Evolutionary conservation across 2,888 invertebrate species (phyloP).

Genomic region (Nomada flava): DNA sequence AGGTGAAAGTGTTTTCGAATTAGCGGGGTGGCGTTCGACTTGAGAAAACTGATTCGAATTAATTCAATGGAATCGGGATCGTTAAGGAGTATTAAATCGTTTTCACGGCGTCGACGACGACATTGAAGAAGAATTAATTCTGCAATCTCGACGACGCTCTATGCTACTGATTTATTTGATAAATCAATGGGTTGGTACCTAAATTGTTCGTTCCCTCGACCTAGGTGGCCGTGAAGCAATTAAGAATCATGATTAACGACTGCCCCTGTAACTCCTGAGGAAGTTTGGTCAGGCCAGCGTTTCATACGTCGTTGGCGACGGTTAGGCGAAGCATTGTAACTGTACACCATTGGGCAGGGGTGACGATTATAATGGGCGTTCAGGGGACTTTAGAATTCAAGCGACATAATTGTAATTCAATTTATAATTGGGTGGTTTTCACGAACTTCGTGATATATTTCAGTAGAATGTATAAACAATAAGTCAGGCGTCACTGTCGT

Average conservation of each 20-base stretch:
- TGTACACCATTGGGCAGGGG: conserved; percentile 12
- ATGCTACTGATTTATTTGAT: conserved; percentile 72
- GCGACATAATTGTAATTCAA: too few relatives aligned
- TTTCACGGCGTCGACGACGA: conserved; percentile 28
- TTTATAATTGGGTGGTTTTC: too few relatives aligned
- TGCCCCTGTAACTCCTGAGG: conserved; percentile 59
- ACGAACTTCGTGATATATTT: too few relatives aligned
- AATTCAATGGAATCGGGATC: conserved; percentile 53
- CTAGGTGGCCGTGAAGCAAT: conserved; percentile 71
- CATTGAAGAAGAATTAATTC: conserved; percentile 52
- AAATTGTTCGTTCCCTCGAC: conserved; percentile 71
- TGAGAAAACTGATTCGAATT: too few relatives aligned
- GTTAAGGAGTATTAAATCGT: conserved; percentile 68
- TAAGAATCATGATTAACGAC: conserved; percentile 75
- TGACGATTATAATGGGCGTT: not conserved
- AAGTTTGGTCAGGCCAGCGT: conserved; percentile 60
- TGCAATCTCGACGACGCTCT: conserved; percentile 59
- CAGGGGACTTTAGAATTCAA: not conserved
- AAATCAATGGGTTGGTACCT: conserved; percentile 71
- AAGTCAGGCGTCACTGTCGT: too few relatives aligned
- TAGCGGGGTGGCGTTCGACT: too few relatives aligned
- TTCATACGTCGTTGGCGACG: conserved; percentile 47
- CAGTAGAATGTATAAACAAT: too few relatives aligned
- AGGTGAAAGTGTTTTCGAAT: not conserved
- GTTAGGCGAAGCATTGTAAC: conserved; percentile 6